Conservation (phyloP, 2,797 vertebrate species). For the Lagodon rhomboides region DNA sequence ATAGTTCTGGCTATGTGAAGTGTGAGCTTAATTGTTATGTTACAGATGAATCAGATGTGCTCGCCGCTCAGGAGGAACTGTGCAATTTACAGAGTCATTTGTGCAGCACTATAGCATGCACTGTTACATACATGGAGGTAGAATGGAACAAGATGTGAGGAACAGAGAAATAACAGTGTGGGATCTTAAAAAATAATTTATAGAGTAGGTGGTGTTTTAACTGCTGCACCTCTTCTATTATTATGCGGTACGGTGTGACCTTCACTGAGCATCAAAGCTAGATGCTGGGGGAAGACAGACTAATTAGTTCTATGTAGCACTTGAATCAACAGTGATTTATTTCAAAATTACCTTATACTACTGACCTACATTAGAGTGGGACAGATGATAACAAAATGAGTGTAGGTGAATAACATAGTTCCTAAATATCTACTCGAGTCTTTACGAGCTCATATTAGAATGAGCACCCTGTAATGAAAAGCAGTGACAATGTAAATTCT, state of each 20-base stretch:
- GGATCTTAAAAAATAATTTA: no score
- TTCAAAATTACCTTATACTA: background rate
- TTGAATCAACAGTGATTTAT: background rate
- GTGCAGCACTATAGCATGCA: background rate
- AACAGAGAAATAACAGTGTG: background rate
- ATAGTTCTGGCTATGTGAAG: background rate
- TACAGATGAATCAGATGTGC: background rate
- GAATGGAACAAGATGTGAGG: background rate
- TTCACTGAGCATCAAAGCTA: background rate
- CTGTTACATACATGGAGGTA: background rate
- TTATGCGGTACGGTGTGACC: background rate
- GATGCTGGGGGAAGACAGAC: background rate
- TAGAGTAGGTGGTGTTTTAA: background rate
- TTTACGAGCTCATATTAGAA: background rate
- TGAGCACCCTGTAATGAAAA: background rate
- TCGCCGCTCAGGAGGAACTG: background rate
- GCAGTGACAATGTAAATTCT: background rate
- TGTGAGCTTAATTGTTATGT: constrained; percentile 1
- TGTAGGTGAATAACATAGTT: background rate
- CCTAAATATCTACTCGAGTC: background rate
- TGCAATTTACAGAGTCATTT: background rate
- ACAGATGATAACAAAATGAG: background rate
- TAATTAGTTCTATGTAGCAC: background rate
- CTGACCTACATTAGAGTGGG: background rate
- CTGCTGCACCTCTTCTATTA: background rate